phyloP scores from a whole-genome alignment of 2,113 vertebrate genomes.

The Dasyornis broadbenti region DNA sequence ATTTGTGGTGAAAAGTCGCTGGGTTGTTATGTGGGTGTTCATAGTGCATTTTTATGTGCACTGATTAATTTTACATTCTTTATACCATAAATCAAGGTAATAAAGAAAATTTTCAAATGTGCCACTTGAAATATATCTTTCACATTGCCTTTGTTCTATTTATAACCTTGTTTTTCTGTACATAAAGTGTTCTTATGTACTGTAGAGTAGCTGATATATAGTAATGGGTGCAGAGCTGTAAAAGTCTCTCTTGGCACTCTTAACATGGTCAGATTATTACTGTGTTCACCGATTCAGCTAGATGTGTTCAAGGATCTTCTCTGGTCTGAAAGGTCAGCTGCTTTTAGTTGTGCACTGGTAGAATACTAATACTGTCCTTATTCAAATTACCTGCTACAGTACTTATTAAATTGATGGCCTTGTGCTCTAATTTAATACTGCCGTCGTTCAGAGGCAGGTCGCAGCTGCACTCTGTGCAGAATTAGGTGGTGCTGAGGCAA shows the following conservation, averaged over 20 bases:
- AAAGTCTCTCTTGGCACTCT: slow-evolving; percentile 85
- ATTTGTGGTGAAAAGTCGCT: slow-evolving; percentile 70
- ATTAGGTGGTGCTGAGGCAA: slow-evolving; percentile 86
- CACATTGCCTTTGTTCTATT: slow-evolving; percentile 69
- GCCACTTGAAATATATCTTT: slow-evolving; percentile 71
- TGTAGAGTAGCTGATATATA: slow-evolving; percentile 72
- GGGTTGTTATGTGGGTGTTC: slow-evolving; percentile 77
- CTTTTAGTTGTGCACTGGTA: slow-evolving; percentile 92
- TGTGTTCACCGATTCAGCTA: slow-evolving; percentile 86
- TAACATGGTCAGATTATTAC: slow-evolving; percentile 90
- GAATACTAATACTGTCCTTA: slow-evolving; percentile 99
- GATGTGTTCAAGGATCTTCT: slow-evolving; percentile 97
- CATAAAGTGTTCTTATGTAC: slow-evolving; percentile 67
- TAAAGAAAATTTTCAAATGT: slow-evolving; percentile 69
- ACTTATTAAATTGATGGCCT: slow-evolving; percentile 98
- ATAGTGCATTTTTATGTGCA: slow-evolving; percentile 75
- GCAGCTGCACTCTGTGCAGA: slow-evolving; percentile 83
- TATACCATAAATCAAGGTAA: slow-evolving; percentile 79
- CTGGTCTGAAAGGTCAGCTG: slow-evolving; percentile 98
- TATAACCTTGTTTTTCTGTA: slow-evolving; percentile 66
- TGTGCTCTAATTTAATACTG: slow-evolving; percentile 97
- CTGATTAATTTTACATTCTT: slow-evolving; percentile 80
- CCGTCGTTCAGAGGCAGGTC: slow-evolving; percentile 81
- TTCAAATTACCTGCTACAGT: slow-evolving; percentile 96
- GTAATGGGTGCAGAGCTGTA: slow-evolving; percentile 70